Evolutionary conservation across 2,113 vertebrate species (phyloP).

Genomic region (Misgurnus mizolepis): DNA sequence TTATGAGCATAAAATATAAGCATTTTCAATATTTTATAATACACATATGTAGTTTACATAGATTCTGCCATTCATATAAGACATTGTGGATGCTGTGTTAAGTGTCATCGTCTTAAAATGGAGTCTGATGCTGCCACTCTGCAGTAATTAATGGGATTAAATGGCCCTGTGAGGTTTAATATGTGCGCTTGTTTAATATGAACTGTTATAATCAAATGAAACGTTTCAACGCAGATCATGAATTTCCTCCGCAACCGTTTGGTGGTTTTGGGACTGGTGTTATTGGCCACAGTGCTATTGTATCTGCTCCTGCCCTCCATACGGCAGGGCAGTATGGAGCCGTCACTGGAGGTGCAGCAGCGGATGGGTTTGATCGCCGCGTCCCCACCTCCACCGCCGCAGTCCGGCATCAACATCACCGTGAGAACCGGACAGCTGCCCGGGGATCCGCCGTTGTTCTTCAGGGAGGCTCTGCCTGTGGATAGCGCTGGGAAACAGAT

Average conservation of each 20-base stretch:
- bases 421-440: slow-evolving; percentile 74
- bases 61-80: background rate
- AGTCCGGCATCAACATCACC: slow-evolving; percentile 69
- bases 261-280: slow-evolving; percentile 80
- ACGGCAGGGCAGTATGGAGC: slow-evolving; percentile 73
- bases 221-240: slow-evolving; percentile 59
- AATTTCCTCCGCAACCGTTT: slow-evolving; percentile 77
- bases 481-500: slow-evolving; percentile 66
- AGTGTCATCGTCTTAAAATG: background rate
- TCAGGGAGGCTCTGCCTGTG: slow-evolving; percentile 81
- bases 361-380: slow-evolving; percentile 59
- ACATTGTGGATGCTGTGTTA: background rate
- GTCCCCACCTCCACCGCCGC: slow-evolving; percentile 52
- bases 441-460: slow-evolving; percentile 83
- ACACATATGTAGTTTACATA: background rate
- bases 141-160: slow-evolving; percentile 17
- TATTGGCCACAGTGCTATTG: slow-evolving; percentile 79
- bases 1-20: background rate
- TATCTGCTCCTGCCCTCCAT: slow-evolving; percentile 83
- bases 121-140: background rate
- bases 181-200: background rate
- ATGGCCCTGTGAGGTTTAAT: background rate
- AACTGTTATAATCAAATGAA: slow-evolving; percentile 40
- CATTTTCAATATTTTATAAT: background rate
- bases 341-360: slow-evolving; percentile 67